phyloP scores from a whole-genome alignment of 2,113 vertebrate genomes.

The Etheostoma cragini region DNA sequence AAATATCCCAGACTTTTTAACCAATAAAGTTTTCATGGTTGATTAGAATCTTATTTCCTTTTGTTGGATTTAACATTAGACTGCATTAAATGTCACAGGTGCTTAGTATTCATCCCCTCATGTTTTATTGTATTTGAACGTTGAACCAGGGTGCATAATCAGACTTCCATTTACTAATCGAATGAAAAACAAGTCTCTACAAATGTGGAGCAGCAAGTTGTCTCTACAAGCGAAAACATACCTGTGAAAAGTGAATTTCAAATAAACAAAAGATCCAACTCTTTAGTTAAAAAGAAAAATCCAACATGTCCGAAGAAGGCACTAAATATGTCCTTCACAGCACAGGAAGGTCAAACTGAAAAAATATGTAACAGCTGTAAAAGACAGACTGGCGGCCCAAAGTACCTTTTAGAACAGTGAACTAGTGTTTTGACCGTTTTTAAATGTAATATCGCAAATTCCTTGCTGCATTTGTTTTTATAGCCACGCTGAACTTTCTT shows the following conservation, averaged over 20 bases:
- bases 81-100: neutral
- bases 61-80: conserved; percentile 32
- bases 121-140: neutral
- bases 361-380: conserved; percentile 5
- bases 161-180: neutral
- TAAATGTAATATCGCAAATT: neutral
- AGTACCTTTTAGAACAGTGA: neutral
- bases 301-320: neutral
- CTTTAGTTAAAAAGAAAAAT: neutral
- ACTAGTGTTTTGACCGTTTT: neutral
- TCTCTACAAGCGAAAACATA: neutral
- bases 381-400: neutral
- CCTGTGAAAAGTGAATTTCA: neutral
- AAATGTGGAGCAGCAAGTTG: neutral
- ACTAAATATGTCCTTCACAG: neutral
- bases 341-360: conserved; percentile 8
- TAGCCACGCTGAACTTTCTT: conserved; percentile 5
- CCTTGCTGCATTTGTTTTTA: neutral
- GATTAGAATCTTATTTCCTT: conserved; percentile 39
- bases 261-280: neutral
- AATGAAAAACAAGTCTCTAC: neutral
- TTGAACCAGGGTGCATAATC: neutral
- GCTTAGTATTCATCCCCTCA: neutral
- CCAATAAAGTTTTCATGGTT: conserved; percentile 75
- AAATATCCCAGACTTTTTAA: conserved; percentile 63